Conservation (phyloP, 1,140 invertebrate species). For the Trachymyrmex cornetzi region DNA sequence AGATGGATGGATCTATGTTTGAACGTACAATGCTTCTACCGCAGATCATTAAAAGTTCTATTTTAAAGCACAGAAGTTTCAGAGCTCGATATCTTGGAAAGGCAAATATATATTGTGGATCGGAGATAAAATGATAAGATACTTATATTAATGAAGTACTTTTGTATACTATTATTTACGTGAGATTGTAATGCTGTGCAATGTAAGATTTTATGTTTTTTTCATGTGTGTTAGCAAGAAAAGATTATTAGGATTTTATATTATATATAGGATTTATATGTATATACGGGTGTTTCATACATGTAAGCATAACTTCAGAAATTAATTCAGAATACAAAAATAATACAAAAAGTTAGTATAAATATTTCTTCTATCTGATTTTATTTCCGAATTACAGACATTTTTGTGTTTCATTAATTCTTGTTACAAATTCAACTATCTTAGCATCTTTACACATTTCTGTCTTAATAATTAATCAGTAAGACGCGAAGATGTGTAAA, state of each 20-base stretch:
- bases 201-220: conserved; percentile 53
- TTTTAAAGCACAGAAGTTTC: conserved; percentile 19
- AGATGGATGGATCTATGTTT: conserved; percentile 21
- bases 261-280: conserved; percentile 55
- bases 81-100: background rate
- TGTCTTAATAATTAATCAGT: no score
- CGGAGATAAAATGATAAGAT: background rate
- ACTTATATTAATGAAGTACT: conserved; percentile 27
- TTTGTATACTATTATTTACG: background rate
- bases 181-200: background rate
- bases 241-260: conserved; percentile 48
- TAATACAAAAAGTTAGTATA: no score
- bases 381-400: no score
- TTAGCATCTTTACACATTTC: no score
- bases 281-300: background rate
- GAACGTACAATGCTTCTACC: background rate
- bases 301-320: no score
- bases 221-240: background rate
- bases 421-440: no score
- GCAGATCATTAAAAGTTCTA: background rate
- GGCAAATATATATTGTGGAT: background rate
- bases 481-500: no score
- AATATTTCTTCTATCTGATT: no score
- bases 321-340: no score
- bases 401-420: no score